Evolutionary conservation across 2,888 invertebrate species (phyloP).

Genomic region (Parnassius smintheus): DNA sequence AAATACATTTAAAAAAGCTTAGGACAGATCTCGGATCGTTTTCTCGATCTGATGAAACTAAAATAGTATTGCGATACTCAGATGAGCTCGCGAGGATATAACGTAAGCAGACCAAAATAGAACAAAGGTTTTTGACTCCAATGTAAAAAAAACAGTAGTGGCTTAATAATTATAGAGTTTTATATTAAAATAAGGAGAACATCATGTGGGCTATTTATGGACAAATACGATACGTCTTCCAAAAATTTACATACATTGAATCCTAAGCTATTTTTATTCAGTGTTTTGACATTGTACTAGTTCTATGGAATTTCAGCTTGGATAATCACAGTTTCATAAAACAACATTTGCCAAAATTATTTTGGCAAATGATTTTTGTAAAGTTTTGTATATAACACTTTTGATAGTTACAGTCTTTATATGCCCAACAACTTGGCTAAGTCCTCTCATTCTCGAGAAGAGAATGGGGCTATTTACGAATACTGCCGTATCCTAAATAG

Average conservation of each 20-base stretch:
- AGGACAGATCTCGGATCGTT: slow-evolving; percentile 2
- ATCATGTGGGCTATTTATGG: background rate
- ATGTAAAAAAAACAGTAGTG: slow-evolving; percentile 8
- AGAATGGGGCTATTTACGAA: no score
- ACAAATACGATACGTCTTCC: background rate
- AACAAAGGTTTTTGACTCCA: slow-evolving; percentile 24
- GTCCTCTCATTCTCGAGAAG: no score
- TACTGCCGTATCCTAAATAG: no score
- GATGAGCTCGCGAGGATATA: slow-evolving; percentile 18
- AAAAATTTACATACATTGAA: background rate
- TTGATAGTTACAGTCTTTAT: no score
- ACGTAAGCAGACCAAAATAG: slow-evolving; percentile 19
- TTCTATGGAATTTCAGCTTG: background rate
- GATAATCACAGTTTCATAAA: no score
- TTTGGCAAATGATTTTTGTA: no score
- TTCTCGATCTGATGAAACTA: slow-evolving; percentile 18
- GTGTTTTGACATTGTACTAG: slow-evolving; percentile 1
- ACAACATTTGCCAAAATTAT: no score
- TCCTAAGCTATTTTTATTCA: background rate
- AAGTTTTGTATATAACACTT: no score
- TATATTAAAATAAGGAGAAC: background rate
- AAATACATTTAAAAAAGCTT: slow-evolving; percentile 3
- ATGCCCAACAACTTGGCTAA: no score
- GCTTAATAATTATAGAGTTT: slow-evolving; percentile 1
- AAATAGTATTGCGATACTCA: slow-evolving; percentile 29